Conservation (phyloP, 2,888 invertebrate genomes). For the Folsomia candida region DNA sequence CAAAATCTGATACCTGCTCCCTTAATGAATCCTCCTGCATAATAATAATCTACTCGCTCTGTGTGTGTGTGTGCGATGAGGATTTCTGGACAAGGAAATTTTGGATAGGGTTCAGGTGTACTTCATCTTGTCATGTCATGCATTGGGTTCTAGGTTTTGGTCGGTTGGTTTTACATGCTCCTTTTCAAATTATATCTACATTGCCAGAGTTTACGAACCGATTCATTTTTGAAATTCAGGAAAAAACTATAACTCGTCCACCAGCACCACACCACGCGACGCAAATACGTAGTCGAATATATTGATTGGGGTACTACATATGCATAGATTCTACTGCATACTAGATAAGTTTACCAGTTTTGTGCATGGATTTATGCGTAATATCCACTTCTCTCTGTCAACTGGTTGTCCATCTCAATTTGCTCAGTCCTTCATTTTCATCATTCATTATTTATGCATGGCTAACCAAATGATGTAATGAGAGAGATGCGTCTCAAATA, state of each 20-base stretch:
- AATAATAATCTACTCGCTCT: conserved; percentile 34
- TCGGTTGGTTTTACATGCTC: neutral
- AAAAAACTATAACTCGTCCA: neutral
- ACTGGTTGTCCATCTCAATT: neutral
- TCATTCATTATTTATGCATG: neutral
- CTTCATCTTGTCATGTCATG: neutral
- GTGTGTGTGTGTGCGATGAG: too few species aligned
- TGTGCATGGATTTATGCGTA: neutral
- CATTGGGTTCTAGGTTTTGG: neutral
- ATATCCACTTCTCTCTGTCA: neutral
- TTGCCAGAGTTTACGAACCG: neutral
- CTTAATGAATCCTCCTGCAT: conserved; percentile 39
- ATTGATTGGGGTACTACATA: neutral
- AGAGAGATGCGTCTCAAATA: neutral
- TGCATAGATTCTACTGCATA: too few species aligned
- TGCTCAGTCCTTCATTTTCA: neutral
- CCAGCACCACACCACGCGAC: too few species aligned
- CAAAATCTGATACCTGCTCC: conserved; percentile 42
- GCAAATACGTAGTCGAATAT: too few species aligned
- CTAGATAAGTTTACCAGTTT: neutral
- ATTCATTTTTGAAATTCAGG: neutral
- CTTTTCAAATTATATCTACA: neutral
- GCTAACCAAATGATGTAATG: neutral
- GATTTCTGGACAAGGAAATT: neutral
- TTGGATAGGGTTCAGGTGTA: neutral